Conservation (phyloP, 2,113 vertebrate species). For the Misgurnus anguillicaudatus region DNA sequence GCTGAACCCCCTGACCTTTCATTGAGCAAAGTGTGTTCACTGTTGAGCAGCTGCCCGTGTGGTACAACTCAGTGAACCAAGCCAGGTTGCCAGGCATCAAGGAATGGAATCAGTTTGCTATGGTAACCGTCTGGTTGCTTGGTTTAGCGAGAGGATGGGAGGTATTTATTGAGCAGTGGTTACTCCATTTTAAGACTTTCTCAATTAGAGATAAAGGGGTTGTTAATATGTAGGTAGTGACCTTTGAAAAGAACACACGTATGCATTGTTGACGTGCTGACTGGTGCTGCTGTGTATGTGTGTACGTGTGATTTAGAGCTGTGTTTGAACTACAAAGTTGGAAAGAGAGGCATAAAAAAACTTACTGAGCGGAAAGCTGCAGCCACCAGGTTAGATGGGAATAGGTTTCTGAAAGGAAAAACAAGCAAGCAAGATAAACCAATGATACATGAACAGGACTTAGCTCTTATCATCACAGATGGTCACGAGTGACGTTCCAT, state of each 20-base stretch:
- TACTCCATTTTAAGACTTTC: slow-evolving; percentile 29
- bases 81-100: slow-evolving; percentile 49
- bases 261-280: not conserved
- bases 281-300: not conserved
- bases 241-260: slow-evolving; percentile 31
- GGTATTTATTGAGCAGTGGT: slow-evolving; percentile 43
- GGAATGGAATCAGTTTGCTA: slow-evolving; percentile 48
- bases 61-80: slow-evolving; percentile 28
- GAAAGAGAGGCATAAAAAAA: slow-evolving; percentile 14
- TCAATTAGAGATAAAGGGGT: slow-evolving; percentile 34
- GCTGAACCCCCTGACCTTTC: slow-evolving; percentile 38
- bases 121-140: slow-evolving; percentile 46
- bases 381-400: slow-evolving; percentile 92
- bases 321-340: not conserved
- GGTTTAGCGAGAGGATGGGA: slow-evolving; percentile 40
- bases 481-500: slow-evolving; percentile 1
- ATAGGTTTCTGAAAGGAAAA: slow-evolving; percentile 84
- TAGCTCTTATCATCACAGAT: slow-evolving; percentile 28
- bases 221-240: slow-evolving; percentile 37
- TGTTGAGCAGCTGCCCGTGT: slow-evolving; percentile 38
- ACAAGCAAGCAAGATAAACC: slow-evolving; percentile 60
- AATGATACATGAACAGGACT: slow-evolving; percentile 1
- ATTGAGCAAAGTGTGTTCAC: slow-evolving; percentile 25
- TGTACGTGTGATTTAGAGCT: not conserved
- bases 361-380: slow-evolving; percentile 93